These are phyloP conservation scores for Takifugu flavidus DNA, from an alignment of 2,113 vertebrate species.

Conservation along the genomic window DNA sequence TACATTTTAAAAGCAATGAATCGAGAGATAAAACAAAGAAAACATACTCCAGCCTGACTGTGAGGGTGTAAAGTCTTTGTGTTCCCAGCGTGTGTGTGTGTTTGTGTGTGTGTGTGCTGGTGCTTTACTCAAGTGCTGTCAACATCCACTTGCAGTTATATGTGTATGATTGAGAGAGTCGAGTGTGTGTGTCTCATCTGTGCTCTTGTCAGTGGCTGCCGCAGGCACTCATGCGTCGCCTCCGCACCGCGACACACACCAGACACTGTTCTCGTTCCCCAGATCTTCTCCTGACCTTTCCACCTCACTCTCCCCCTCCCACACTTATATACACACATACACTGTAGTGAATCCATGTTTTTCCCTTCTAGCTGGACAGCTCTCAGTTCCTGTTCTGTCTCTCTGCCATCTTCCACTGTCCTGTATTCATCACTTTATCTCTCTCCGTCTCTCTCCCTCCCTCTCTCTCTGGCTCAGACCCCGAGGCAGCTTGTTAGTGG, in stretches of 20 bases:
- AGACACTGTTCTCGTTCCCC: constrained; percentile 71
- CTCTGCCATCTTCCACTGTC: constrained; percentile 82
- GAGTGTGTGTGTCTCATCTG: constrained; percentile 54
- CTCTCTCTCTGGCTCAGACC: constrained; percentile 80
- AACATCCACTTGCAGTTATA: constrained; percentile 66
- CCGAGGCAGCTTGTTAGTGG: constrained; percentile 99
- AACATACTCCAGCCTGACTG: constrained; percentile 34
- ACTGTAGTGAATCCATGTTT: constrained; percentile 96
- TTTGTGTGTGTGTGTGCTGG: constrained; percentile 23
- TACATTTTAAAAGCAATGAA: constrained; percentile 26
- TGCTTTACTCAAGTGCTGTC: constrained; percentile 67
- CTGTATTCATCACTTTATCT: constrained; percentile 71
- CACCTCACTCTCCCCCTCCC: constrained; percentile 65
- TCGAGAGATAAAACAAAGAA: constrained; percentile 70
- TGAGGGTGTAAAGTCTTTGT: constrained; percentile 27
- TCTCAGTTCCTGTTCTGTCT: constrained; percentile 87
- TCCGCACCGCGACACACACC: constrained; percentile 75
- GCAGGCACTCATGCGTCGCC: constrained; percentile 75
- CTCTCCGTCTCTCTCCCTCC: constrained; percentile 25
- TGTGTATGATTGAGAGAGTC: constrained; percentile 67
- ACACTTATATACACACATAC: constrained; percentile 44
- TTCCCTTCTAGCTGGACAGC: constrained; percentile 96
- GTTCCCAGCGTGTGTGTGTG: constrained; percentile 58
- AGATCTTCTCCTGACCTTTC: constrained; percentile 74
- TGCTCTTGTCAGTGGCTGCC: constrained; percentile 69